Base-by-base conservation (phyloP, 1,140 invertebrate genomes). In the Ylistrum balloti region DNA sequence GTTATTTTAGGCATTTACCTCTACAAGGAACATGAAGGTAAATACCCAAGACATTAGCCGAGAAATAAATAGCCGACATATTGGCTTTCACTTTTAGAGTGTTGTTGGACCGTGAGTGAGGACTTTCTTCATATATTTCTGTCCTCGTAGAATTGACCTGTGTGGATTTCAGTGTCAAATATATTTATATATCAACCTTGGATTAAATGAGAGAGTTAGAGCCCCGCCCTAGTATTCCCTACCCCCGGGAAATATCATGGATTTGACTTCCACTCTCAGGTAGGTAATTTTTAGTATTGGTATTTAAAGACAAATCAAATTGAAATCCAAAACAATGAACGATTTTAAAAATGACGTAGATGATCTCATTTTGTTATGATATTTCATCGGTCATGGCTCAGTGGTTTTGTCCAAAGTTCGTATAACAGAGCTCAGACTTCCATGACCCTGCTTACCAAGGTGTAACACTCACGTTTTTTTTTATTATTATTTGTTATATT, bases 1-100 rank as follows among this genome's bases (percentile, higher is more conserved):
- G 56, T 74, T 74, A 74, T 74, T 74, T 74, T 74, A 74, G 56
- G 56, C 56, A 74, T 74, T 74, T 74, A 74, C 56, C 56, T 74
- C 56, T n/a, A 28, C 56, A 22, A 74, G 28, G 56, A 74, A 74
- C 56, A 74, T 28, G 56, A 74, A 74, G 56, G n/a, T 74, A 74
- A 74, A 74, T 22, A 74, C 56, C 56, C 56, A 74, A 74, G 28
- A 74, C 56, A 74, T 74, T n/a, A 22, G 56, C 17, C 56, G 56
- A 74, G 56, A 74, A 74, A 74, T 74, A 74, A 74, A 74, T 74
- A 74, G 56, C 56, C 22, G 56, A 5, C 56, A 74, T n/a, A 74
- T 74, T 74, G 56, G 56, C 56, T 74, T 74, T 74, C 56, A 74
- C 56, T 74, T 74, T 74, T 74, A 74, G 22, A 28, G 56, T 28